Conservation (phyloP, 2,888 invertebrate species). For the Chloromyia formosa region DNA sequence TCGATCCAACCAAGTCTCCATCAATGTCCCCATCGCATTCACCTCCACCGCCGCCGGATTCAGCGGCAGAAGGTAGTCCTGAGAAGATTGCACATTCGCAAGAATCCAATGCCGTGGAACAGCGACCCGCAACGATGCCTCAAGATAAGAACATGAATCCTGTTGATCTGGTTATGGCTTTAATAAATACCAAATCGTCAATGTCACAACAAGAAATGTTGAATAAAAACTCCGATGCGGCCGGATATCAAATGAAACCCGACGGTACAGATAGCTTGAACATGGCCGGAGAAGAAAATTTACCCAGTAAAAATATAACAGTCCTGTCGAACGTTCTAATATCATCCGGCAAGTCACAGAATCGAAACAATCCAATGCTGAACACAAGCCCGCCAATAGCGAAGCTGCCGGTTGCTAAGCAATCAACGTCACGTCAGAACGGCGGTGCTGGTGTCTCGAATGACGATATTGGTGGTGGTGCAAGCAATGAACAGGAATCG, state of each 20-base stretch:
- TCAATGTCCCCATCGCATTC: constrained; percentile 62
- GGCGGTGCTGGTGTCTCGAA: constrained; percentile 52
- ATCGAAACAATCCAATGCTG: constrained; percentile 54
- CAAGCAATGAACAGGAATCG: constrained; percentile 78
- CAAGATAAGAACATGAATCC: constrained; percentile 67
- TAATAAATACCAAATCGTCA: constrained; percentile 64
- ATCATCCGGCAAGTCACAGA: constrained; percentile 54
- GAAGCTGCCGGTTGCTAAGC: background rate
- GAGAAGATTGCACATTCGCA: constrained; percentile 40
- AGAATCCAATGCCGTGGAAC: constrained; percentile 45
- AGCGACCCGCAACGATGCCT: constrained; percentile 50
- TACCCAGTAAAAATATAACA: constrained; percentile 53
- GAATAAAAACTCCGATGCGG: constrained; percentile 12
- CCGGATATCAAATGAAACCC: constrained; percentile 19
- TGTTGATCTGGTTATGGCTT: constrained; percentile 69
- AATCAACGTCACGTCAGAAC: constrained; percentile 52
- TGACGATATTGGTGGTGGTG: constrained; percentile 60
- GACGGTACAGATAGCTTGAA: constrained; percentile 8
- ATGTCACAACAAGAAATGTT: constrained; percentile 33
- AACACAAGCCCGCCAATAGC: constrained; percentile 59
- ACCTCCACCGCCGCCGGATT: constrained; percentile 55
- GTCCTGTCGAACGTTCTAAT: constrained; percentile 61
- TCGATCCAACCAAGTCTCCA: constrained; percentile 85
- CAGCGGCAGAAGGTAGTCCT: constrained; percentile 41
- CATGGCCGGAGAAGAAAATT: constrained; percentile 8